Evolutionary conservation across 2,888 invertebrate species (phyloP).

Genomic region (Ischnura elegans): DNA sequence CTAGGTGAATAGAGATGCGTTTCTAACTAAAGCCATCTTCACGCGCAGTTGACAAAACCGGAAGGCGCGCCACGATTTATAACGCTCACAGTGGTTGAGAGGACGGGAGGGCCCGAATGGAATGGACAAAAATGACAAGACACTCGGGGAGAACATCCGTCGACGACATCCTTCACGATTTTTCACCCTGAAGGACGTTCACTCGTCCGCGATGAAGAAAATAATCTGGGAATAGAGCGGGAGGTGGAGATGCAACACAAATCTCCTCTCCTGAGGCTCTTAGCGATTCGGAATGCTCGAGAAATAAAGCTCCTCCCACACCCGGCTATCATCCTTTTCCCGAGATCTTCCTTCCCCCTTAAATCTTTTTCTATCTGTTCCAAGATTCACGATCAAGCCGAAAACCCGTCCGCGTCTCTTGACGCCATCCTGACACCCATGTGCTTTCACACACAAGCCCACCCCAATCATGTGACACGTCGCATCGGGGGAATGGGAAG

Average conservation of each 20-base stretch:
- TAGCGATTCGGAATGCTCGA: constrained; percentile 17
- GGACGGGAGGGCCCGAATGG: neutral
- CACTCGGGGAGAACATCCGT: neutral
- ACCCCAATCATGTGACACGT: neutral
- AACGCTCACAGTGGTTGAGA: neutral
- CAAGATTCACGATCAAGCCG: neutral
- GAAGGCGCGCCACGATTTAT: neutral
- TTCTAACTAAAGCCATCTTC: too few relatives aligned
- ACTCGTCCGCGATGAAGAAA: constrained; percentile 23
- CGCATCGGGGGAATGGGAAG: neutral
- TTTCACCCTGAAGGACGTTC: neutral
- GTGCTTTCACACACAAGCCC: neutral
- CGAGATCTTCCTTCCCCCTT: neutral
- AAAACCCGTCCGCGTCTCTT: neutral
- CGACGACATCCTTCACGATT: constrained; percentile 39
- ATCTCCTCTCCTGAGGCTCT: neutral
- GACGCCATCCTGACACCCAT: neutral
- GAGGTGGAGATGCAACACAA: neutral
- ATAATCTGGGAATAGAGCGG: neutral
- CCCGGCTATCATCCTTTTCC: neutral
- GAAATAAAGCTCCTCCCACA: neutral
- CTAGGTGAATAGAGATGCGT: too few relatives aligned
- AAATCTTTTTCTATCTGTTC: neutral
- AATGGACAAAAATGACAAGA: neutral
- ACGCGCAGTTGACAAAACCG: too few relatives aligned